Evolutionary conservation across 2,888 invertebrate genomes (phyloP).

Genomic region (Dolichomitus sp.): DNA sequence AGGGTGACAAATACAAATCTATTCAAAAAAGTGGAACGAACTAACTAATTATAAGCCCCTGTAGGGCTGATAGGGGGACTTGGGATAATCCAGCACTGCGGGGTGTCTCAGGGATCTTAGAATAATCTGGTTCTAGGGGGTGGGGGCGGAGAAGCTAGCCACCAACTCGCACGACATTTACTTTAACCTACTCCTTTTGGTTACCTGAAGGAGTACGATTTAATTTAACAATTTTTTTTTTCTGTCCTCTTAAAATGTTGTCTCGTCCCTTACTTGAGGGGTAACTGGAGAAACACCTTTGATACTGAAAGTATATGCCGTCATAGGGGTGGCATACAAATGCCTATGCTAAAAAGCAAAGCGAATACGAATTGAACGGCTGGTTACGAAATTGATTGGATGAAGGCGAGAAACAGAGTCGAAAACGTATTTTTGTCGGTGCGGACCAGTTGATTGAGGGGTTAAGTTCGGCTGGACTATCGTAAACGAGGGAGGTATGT

Average conservation of each 20-base stretch:
- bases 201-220: no score
- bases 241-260: no score
- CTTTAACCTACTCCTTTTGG: no score
- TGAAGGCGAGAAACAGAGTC: conserved; percentile 38
- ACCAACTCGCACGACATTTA: no score
- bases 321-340: background rate
- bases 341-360: background rate
- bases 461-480: conserved; percentile 50
- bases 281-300: background rate
- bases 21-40: background rate
- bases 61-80: no score
- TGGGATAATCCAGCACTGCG: no score
- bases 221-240: no score
- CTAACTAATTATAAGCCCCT: no score
- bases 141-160: no score
- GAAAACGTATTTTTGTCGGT: conserved; percentile 29
- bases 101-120: no score
- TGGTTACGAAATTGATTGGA: conserved; percentile 55
- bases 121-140: no score
- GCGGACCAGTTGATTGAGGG: conserved; percentile 32
- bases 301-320: conserved; percentile 24
- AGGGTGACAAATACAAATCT: conserved; percentile 1
- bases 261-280: background rate
- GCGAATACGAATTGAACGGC: background rate
- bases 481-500: conserved; percentile 37